These are phyloP conservation scores for Eupeodes luniger DNA, from an alignment of 2,888 invertebrate species.

Conservation along the genomic window DNA sequence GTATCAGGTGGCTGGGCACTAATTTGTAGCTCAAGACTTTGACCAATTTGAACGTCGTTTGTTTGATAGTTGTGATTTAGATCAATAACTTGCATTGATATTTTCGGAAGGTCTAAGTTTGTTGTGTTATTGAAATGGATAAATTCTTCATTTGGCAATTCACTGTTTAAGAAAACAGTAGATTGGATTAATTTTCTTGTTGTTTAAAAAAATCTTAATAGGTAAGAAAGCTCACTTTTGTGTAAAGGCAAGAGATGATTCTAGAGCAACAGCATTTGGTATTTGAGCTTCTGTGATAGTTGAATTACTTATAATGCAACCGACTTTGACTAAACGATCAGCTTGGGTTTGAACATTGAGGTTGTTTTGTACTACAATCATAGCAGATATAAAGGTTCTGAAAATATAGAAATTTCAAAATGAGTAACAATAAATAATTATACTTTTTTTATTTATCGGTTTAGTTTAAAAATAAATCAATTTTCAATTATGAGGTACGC, in stretches of 20 bases:
- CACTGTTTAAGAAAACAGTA: slow-evolving; percentile 78
- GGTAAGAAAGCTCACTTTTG: slow-evolving; percentile 83
- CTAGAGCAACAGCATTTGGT: slow-evolving; percentile 85
- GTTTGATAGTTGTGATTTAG: slow-evolving; percentile 86
- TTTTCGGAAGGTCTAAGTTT: slow-evolving; percentile 78
- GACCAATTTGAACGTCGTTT: slow-evolving; percentile 88
- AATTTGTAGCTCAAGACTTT: slow-evolving; percentile 87
- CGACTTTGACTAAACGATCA: slow-evolving; percentile 92
- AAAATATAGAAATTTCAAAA: slow-evolving; percentile 54
- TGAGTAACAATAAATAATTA: not conserved
- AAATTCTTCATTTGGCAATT: slow-evolving; percentile 84
- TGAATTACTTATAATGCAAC: slow-evolving; percentile 88
- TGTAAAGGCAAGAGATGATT: slow-evolving; percentile 86
- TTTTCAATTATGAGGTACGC: too few relatives aligned
- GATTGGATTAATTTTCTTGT: not conserved
- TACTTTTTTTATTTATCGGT: too few relatives aligned
- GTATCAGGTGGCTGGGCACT: slow-evolving; percentile 86
- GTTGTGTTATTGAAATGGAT: slow-evolving; percentile 80
- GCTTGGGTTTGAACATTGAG: slow-evolving; percentile 93
- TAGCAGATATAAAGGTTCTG: slow-evolving; percentile 90
- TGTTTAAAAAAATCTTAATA: not conserved
- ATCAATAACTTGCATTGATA: slow-evolving; percentile 87
- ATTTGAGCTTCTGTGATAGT: slow-evolving; percentile 79
- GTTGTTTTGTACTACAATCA: slow-evolving; percentile 93
- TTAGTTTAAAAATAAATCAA: too few relatives aligned